Evolutionary conservation across 1,140 invertebrate genomes (phyloP), one percentile per base, ranked within the genome.

Genomic region (Drosophila serrata): DNA sequence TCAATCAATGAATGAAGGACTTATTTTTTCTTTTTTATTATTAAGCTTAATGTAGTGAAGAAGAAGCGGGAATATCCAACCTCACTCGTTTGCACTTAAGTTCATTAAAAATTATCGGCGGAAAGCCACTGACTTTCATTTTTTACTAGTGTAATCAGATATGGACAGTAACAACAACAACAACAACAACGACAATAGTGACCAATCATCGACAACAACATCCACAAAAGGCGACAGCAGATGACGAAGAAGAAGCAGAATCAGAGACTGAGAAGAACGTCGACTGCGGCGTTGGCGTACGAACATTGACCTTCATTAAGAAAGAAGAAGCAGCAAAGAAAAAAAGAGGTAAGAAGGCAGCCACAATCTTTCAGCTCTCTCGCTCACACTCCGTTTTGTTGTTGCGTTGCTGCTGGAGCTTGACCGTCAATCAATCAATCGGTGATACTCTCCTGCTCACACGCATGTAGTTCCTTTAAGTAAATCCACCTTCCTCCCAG

Each of bases 291-390:
- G 49, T 59, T 53, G 53, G 63, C 76, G 63, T 76, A 84, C 84
- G 85, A 88, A 75, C 84, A 90, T 88, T 88, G 84, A 88, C 84
- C 84, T 88, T 88, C 85, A 88, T 90, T 82, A 90, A 82, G 62
- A 53, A 88, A 79, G 80, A 82, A 74, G 80, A 76, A 67, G 72
- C 53, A 58, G 48, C 49, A 29, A 40, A 37, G 15, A 48, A 35
- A 77, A 72, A 45, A 51, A 63, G 24, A 59, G 58, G 53, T 42
- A 68, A 68, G 46, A 68, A 49, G 43, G 37, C 51, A 67, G 49
- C 72, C 62, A 70, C 53, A 69, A 62, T 24, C 63, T 82, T 68
- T 27, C 60, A 65, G 79, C 75, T 79, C 58, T 39, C 61, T 84
- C 58, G 33, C 53, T 63, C 39, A 35, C 29, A 46, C 35, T 49